Conservation (phyloP, 2,797 vertebrate genomes). For the Oreonectes daqikongensis region DNA sequence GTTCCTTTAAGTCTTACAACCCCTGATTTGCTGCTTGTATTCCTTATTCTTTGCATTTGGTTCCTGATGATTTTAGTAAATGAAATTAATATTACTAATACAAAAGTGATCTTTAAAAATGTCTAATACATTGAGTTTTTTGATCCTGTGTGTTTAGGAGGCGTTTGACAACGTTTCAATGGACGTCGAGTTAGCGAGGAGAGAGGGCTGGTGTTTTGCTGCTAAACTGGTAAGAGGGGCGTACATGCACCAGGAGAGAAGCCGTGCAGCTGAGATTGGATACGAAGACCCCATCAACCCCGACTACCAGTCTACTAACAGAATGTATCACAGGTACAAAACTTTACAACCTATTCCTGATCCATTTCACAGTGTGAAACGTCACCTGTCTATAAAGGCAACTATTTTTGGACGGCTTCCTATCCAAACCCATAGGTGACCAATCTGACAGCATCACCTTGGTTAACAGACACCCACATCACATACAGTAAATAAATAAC, state of each 20-base stretch:
- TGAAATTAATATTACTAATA: no score
- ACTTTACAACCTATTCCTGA: not conserved
- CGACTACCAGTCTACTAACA: constrained; percentile 83
- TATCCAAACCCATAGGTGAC: no score
- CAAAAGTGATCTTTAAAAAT: no score
- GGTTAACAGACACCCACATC: no score
- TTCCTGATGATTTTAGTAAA: no score
- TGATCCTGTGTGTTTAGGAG: constrained; percentile 73
- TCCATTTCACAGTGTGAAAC: not conserved
- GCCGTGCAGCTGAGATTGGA: constrained; percentile 78
- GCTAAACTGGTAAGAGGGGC: constrained; percentile 91
- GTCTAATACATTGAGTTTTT: not conserved
- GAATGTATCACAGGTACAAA: constrained; percentile 88
- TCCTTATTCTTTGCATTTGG: no score
- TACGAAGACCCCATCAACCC: constrained; percentile 91
- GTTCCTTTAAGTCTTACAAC: no score
- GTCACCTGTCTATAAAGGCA: not conserved
- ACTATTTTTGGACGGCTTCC: no score
- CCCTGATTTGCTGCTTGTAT: no score
- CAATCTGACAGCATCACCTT: no score
- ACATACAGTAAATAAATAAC: not conserved
- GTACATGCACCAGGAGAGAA: constrained; percentile 91
- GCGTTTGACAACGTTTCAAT: constrained; percentile 82
- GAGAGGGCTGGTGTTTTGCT: constrained; percentile 87
- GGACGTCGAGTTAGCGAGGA: constrained; percentile 82